phyloP scores from a whole-genome alignment of 2,797 vertebrate species.

The Synaphobranchus kaupii region DNA sequence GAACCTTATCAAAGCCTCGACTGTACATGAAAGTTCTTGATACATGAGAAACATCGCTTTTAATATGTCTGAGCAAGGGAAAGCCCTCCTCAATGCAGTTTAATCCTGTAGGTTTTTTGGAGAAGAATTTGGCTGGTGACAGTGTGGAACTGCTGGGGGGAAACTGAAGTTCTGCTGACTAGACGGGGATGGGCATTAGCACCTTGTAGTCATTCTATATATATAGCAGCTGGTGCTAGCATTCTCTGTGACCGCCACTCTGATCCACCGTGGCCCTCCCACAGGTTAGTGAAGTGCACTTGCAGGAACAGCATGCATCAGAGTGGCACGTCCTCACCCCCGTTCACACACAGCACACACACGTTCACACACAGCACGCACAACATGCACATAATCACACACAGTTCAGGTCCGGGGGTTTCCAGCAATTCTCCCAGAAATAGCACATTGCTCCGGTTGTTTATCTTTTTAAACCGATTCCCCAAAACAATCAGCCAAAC shows the following conservation, averaged over 20 bases:
- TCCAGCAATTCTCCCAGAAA: background rate
- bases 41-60: background rate
- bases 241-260: conserved; percentile 43
- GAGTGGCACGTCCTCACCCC: conserved; percentile 28
- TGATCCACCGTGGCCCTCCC: conserved; percentile 3
- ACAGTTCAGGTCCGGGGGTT: background rate
- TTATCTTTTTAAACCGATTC: background rate
- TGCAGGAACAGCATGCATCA: conserved; percentile 39
- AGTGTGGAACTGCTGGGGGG: background rate
- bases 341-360: conserved; percentile 15
- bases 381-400: background rate
- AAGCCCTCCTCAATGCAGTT: background rate
- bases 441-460: background rate
- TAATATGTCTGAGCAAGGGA: background rate
- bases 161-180: conserved; percentile 9
- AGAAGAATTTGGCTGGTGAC: background rate
- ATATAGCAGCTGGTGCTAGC: conserved; percentile 76
- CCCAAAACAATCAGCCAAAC: background rate
- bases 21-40: background rate
- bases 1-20: background rate
- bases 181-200: conserved; percentile 3
- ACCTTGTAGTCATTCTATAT: conserved; percentile 43
- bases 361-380: background rate
- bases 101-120: background rate
- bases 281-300: conserved; percentile 10